A percentile compares a stretch with the other conserved stretches of the same genome.
phyloP scores from a whole-genome alignment of 2,888 invertebrate genomes.

The Oscheius onirici region DNA sequence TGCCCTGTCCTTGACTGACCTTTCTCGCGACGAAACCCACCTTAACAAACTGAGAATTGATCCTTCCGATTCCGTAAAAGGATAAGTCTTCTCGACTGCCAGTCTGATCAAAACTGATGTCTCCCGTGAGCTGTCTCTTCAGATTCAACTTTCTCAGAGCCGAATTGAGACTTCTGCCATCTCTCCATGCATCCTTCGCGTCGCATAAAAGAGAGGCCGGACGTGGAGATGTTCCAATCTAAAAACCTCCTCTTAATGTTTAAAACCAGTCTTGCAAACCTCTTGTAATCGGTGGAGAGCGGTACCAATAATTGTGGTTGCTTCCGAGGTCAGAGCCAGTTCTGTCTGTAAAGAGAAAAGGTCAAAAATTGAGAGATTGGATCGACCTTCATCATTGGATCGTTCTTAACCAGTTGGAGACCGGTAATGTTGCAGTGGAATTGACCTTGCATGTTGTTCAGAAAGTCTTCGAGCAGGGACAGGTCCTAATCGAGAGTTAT shows the following conservation, averaged over 20 bases:
- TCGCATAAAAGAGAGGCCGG: constrained; percentile 62
- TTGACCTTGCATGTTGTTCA: constrained; percentile 61
- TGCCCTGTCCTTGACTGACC: not conserved
- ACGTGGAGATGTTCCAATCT: constrained; percentile 51
- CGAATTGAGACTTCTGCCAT: constrained; percentile 60
- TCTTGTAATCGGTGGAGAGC: constrained; percentile 55
- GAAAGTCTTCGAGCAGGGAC: constrained; percentile 65
- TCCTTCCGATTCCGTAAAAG: constrained; percentile 53
- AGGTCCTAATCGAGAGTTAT: constrained; percentile 56
- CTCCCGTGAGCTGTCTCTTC: constrained; percentile 55
- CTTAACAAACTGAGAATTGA: constrained; percentile 55
- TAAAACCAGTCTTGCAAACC: constrained; percentile 28
- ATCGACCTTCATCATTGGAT: constrained; percentile 66
- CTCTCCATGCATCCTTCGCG: constrained; percentile 63
- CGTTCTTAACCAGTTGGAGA: constrained; percentile 64
- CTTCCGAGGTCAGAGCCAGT: constrained; percentile 65
- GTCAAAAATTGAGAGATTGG: not conserved
- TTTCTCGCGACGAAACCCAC: constrained; percentile 29
- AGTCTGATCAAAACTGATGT: constrained; percentile 46
- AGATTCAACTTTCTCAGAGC: constrained; percentile 58
- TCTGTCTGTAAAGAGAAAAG: constrained; percentile 47
- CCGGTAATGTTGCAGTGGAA: constrained; percentile 69
- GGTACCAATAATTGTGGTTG: constrained; percentile 60
- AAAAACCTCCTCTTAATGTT: constrained; percentile 19
- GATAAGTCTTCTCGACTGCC: constrained; percentile 52